Percentiles rank a stretch among this genome's conserved stretches.
These are phyloP conservation scores for Atlantisia rogersi DNA, from an alignment of 2,113 vertebrate genomes.

Conservation along the genomic window DNA sequence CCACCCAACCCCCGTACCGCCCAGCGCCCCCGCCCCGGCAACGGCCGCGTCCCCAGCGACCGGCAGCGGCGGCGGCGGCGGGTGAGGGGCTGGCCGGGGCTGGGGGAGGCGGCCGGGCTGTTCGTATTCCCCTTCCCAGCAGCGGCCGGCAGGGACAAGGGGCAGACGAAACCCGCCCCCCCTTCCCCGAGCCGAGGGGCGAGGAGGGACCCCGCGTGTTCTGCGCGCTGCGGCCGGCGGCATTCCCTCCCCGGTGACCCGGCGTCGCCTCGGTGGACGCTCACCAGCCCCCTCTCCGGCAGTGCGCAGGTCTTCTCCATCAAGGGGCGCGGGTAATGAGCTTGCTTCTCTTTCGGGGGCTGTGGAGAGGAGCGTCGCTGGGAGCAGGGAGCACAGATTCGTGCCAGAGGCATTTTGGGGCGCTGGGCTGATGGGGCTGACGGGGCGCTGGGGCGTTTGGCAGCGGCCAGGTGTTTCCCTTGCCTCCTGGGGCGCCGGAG, in stretches of 20 bases:
- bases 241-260: neutral
- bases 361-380: neutral
- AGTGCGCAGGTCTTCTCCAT: neutral
- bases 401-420: accelerated
- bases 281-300: neutral
- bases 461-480: neutral
- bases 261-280: neutral
- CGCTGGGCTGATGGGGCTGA: neutral
- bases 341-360: too few species aligned
- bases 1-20: neutral
- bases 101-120: neutral
- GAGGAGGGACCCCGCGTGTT: neutral
- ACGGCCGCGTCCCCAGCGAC: conserved; percentile 1
- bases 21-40: neutral
- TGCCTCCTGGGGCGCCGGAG: neutral
- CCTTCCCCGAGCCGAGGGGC: too few species aligned
- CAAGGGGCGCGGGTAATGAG: neutral
- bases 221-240: neutral
- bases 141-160: neutral
- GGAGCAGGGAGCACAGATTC: neutral
- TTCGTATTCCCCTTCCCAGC: neutral
- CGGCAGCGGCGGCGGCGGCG: neutral
- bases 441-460: neutral
- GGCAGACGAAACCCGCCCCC: neutral
- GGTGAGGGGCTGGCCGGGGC: neutral